Evolutionary conservation across 1,140 invertebrate genomes (phyloP).

Genomic region (Achatina immaculata): DNA sequence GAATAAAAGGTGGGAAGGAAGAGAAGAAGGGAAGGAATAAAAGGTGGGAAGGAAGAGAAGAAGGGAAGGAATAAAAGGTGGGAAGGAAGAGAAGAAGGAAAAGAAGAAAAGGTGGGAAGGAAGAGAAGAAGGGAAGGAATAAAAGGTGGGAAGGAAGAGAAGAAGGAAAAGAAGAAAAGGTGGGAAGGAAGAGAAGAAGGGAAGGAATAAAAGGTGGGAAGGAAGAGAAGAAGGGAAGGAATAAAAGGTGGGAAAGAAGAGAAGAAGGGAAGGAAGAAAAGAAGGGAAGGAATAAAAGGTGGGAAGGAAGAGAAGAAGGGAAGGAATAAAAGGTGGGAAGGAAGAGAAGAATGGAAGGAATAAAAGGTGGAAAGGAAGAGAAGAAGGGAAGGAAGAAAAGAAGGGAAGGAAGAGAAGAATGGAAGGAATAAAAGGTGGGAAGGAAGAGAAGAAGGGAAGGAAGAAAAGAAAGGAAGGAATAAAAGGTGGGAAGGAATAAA

Average conservation of each 20-base stretch:
- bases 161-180: too few species aligned
- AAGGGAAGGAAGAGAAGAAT: background rate
- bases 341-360: too few species aligned
- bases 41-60: background rate
- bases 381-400: conserved; percentile 6
- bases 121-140: conserved; percentile 1
- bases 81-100: background rate
- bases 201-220: too few species aligned
- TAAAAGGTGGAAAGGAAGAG: background rate
- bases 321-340: background rate
- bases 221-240: too few species aligned
- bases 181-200: too few species aligned
- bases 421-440: background rate
- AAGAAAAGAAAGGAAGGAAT: conserved; percentile 11
- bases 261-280: too few species aligned
- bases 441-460: background rate
- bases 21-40: background rate
- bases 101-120: background rate
- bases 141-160: background rate
- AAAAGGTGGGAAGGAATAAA: background rate
- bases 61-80: background rate
- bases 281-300: too few species aligned
- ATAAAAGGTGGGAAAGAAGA: too few species aligned
- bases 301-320: too few species aligned
- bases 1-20: too few species aligned